phyloP scores from a whole-genome alignment of 2,113 vertebrate species.

The Odocoileus virginianus region DNA sequence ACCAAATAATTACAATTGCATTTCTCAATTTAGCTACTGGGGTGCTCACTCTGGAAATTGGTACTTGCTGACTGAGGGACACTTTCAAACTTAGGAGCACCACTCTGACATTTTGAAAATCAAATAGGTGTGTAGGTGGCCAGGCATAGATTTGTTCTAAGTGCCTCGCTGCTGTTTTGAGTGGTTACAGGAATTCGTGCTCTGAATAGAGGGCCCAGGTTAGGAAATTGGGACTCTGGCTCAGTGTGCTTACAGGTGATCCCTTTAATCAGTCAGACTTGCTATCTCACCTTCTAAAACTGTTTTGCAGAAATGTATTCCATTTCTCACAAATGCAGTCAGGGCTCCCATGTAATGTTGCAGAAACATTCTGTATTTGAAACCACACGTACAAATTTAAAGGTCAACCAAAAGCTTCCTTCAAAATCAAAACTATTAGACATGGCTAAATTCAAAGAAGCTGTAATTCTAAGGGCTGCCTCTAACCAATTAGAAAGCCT shows the following conservation, averaged over 20 bases:
- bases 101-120: neutral
- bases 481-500: neutral
- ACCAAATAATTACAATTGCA: constrained; percentile 36
- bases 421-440: neutral
- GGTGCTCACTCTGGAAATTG: constrained; percentile 7
- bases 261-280: neutral
- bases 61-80: neutral
- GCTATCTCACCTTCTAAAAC: neutral
- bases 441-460: neutral
- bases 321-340: neutral
- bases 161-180: neutral
- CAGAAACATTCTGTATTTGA: neutral
- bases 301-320: neutral
- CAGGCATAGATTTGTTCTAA: constrained; percentile 23
- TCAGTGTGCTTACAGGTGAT: neutral
- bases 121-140: neutral
- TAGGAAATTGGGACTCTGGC: neutral
- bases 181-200: neutral
- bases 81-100: constrained; percentile 40
- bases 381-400: neutral
- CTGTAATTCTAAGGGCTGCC: neutral
- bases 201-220: neutral
- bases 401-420: neutral
- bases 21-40: neutral
- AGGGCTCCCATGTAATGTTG: neutral